Evolutionary conservation across 1,140 invertebrate species (phyloP), one percentile per base, ranked within the genome.

Genomic region (Penaeus indicus): DNA sequence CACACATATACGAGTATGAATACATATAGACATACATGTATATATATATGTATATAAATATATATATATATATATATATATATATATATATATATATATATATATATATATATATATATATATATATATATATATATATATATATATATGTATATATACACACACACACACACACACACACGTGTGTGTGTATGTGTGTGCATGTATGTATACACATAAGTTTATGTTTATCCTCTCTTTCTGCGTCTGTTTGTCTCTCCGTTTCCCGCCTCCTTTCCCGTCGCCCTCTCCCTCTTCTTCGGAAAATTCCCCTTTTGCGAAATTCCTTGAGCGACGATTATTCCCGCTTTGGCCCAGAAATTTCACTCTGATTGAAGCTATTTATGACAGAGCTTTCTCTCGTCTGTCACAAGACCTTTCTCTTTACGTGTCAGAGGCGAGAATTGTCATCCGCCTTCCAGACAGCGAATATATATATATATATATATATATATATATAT

Each of bases 401-500:
- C 47, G 42, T 79, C 21, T 79, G 42, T 79, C 21, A 38, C 21
- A 38, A 47, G 27, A 47, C 47, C 21, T 79, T 22, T 79, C 21
- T 79, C 21, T 79, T 22, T 79, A 47, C 47, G 42, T 79, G 42
- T 79, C 21, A 38, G 42, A 38, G 22, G 27, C 21, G 7, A 11
- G 27, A 42, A 18, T 42, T 80, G 27, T 47, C 38, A 3, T 80
- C 78, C 54, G 47, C n/a, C 32, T 7, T 32, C 78, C 32, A 42
- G 80, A 4, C 42, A 61, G 11, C 47, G 42, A 82, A 82, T 82
- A 61, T 82, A 61, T 61, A 82, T 60, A 61, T 82, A 82, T 82
- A 82, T 82, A 82, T 82, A 82, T 82, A 82, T 82, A 82, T 82
- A 82, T 82, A 82, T 82, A 82, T 82, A 82, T 82, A 82, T 82